Conservation (phyloP, 2,797 vertebrate genomes). For the Pteronotus mesoamericanus region DNA sequence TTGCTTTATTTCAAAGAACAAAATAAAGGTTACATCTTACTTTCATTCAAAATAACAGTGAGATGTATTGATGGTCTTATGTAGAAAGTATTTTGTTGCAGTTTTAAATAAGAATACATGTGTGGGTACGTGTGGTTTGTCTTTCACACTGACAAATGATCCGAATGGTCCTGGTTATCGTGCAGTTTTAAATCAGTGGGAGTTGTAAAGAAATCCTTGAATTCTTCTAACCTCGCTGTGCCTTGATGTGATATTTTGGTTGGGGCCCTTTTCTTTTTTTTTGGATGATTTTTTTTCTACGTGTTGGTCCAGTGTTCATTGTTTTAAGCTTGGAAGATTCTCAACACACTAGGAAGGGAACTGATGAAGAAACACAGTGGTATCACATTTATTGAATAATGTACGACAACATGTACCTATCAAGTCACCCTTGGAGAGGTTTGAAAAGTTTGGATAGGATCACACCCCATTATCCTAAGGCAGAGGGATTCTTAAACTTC, state of each 20-base stretch:
- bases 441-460: background rate
- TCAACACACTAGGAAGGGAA: background rate
- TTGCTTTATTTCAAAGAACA: conserved; percentile 4
- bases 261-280: background rate
- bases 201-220: background rate
- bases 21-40: background rate
- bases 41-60: background rate
- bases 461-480: background rate
- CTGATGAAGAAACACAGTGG: background rate
- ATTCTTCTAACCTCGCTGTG: background rate
- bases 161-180: too few species aligned
- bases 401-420: background rate
- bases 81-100: background rate
- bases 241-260: background rate
- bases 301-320: background rate
- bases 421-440: background rate
- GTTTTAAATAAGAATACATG: background rate
- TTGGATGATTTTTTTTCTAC: background rate
- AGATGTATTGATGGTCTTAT: background rate
- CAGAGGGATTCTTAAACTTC: background rate
- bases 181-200: background rate
- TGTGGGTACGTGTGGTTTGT: background rate
- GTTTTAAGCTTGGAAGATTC: background rate
- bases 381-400: background rate
- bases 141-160: background rate